Evolutionary conservation across 2,797 vertebrate genomes (phyloP).

Genomic region (Coregonus ussuriensis): DNA sequence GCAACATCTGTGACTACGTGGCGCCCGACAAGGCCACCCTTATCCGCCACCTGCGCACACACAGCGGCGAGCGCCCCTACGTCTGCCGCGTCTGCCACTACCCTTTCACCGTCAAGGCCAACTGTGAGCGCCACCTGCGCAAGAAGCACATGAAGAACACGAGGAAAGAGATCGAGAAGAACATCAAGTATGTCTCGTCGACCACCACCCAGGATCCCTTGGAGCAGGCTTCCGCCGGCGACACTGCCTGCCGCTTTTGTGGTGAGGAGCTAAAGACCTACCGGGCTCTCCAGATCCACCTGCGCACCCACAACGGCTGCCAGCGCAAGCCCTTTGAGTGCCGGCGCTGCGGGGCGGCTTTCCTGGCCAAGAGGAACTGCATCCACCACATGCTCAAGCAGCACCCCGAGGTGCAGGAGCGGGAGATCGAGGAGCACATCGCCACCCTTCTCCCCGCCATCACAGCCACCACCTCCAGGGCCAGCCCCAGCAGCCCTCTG

Average conservation of each 20-base stretch:
- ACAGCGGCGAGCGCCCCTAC: constrained; percentile 95
- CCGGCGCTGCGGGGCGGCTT: constrained; percentile 88
- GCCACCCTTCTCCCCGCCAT: constrained; percentile 72
- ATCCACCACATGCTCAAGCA: constrained; percentile 96
- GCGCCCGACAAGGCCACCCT: constrained; percentile 95
- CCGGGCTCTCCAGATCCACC: constrained; percentile 91
- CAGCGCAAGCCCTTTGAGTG: constrained; percentile 94
- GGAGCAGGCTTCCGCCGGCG: constrained; percentile 73
- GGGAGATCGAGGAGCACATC: constrained; percentile 90
- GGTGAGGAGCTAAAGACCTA: constrained; percentile 90
- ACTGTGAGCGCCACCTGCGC: constrained; percentile 95
- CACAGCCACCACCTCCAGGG: constrained; percentile 25
- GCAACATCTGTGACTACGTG: constrained; percentile 95
- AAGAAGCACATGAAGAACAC: constrained; percentile 97
- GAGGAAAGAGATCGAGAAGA: constrained; percentile 95
- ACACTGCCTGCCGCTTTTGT: constrained; percentile 88
- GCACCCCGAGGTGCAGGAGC: constrained; percentile 90
- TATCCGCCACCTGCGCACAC: constrained; percentile 92
- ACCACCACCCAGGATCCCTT: constrained; percentile 75
- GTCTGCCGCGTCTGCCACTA: constrained; percentile 97
- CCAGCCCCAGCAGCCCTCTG: constrained; percentile 23
- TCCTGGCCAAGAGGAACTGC: constrained; percentile 93
- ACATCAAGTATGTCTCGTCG: constrained; percentile 92
- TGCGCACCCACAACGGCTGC: constrained; percentile 90
- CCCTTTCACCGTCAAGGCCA: constrained; percentile 97